phyloP scores from a whole-genome alignment of 2,888 invertebrate species.

The Charanyca ferruginea region DNA sequence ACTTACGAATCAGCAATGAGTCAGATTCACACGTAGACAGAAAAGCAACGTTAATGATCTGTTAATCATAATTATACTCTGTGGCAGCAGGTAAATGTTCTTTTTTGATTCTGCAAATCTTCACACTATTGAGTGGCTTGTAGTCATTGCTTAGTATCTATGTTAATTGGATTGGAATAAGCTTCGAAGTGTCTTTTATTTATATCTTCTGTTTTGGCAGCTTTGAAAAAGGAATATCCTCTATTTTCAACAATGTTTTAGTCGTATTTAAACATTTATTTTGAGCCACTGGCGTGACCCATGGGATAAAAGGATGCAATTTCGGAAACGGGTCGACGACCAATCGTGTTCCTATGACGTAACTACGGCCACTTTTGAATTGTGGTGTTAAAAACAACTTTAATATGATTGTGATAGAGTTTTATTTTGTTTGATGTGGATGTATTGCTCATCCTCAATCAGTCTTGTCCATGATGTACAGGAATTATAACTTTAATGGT shows the following conservation, averaged over 20 bases:
- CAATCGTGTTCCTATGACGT: constrained; percentile 63
- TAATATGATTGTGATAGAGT: constrained; percentile 26
- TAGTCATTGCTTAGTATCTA: constrained; percentile 17
- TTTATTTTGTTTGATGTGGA: constrained; percentile 13
- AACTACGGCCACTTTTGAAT: constrained; percentile 29
- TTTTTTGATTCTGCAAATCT: constrained; percentile 23
- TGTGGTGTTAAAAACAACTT: constrained; percentile 19
- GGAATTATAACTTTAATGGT: constrained; percentile 21
- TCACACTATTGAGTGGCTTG: constrained; percentile 12
- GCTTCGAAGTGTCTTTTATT: constrained; percentile 17
- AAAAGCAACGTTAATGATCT: constrained; percentile 39
- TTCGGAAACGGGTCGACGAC: constrained; percentile 64
- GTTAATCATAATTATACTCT: constrained; percentile 43
- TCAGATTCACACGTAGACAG: constrained; percentile 23
- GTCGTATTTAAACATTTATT: constrained; percentile 46
- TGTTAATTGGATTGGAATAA: constrained; percentile 12
- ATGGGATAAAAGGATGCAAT: constrained; percentile 60
- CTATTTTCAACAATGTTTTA: constrained; percentile 38
- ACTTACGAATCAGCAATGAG: constrained; percentile 30
- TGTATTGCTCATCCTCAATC: constrained; percentile 41
- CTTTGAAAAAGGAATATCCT: constrained; percentile 12
- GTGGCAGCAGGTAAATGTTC: constrained; percentile 44
- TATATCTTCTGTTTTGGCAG: constrained; percentile 27
- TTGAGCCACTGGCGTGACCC: constrained; percentile 42
- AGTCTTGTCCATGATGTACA: not conserved